Percentiles rank a stretch among this genome's conserved stretches.
phyloP scores from a whole-genome alignment of 2,888 invertebrate species.

The Ephialtes manifestator region DNA sequence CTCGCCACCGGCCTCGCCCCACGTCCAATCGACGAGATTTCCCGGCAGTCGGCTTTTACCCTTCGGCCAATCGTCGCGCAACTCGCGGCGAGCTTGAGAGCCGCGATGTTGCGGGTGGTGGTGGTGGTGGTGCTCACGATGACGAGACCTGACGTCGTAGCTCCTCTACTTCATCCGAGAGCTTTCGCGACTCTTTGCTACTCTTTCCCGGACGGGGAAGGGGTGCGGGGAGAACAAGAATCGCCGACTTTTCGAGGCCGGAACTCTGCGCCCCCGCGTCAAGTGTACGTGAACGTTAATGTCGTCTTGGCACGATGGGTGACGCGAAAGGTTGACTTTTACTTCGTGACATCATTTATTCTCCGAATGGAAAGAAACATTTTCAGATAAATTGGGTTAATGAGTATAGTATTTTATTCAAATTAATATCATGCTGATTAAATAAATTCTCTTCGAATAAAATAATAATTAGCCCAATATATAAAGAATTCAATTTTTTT shows the following conservation, averaged over 20 bases:
- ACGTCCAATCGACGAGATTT: slow-evolving; percentile 80
- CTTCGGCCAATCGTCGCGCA: slow-evolving; percentile 75
- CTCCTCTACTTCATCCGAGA: slow-evolving; percentile 69
- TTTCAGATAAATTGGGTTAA: neutral
- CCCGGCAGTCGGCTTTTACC: slow-evolving; percentile 72
- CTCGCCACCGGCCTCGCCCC: slow-evolving; percentile 80
- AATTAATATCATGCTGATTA: neutral
- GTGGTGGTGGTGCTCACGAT: slow-evolving; percentile 36
- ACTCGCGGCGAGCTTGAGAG: slow-evolving; percentile 61
- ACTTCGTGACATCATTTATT: slow-evolving; percentile 40
- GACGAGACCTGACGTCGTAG: slow-evolving; percentile 49
- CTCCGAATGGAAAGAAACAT: slow-evolving; percentile 18
- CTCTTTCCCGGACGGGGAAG: slow-evolving; percentile 41
- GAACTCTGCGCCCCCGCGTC: slow-evolving; percentile 52
- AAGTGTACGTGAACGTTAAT: slow-evolving; percentile 60
- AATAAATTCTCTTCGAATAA: no score
- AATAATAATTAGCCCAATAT: no score
- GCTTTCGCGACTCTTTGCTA: slow-evolving; percentile 67
- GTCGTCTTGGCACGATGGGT: slow-evolving; percentile 48
- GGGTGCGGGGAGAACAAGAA: slow-evolving; percentile 50
- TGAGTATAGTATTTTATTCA: neutral
- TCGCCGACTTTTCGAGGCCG: slow-evolving; percentile 68
- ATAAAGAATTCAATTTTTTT: no score
- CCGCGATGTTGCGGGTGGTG: slow-evolving; percentile 28
- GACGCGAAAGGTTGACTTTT: slow-evolving; percentile 66